Percentiles rank a stretch among this genome's conserved stretches.
Conservation (phyloP, 1,140 invertebrate genomes). For the Saccostrea cuccullata region DNA sequence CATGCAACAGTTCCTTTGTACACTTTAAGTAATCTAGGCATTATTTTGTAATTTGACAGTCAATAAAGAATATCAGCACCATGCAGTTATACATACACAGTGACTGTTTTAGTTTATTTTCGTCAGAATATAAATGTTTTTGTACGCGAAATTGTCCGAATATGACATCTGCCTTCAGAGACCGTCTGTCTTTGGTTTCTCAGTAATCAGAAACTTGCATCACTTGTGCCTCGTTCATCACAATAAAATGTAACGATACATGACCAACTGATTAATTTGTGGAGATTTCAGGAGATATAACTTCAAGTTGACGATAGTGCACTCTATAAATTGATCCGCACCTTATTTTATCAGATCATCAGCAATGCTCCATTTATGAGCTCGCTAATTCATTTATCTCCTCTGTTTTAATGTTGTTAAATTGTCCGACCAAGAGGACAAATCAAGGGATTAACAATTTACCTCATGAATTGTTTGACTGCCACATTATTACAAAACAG, state of each 20-base stretch:
- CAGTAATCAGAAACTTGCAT: background rate
- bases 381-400: background rate
- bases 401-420: background rate
- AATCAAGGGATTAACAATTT: background rate
- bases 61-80: too few relatives aligned
- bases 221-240: background rate
- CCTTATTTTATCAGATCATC: background rate
- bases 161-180: background rate
- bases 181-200: background rate
- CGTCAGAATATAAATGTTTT: background rate
- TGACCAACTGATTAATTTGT: conserved; percentile 12
- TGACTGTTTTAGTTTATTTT: too few relatives aligned
- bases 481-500: background rate
- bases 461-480: background rate
- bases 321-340: background rate
- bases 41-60: too few relatives aligned
- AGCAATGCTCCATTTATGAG: background rate
- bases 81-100: too few relatives aligned
- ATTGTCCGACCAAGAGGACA: background rate
- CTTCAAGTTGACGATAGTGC: background rate
- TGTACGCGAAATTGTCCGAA: background rate
- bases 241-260: background rate
- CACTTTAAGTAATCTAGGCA: too few relatives aligned
- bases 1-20: too few relatives aligned
- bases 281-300: background rate